Base-by-base conservation (phyloP, 2,113 vertebrate species). In the Steatornis caripensis region DNA sequence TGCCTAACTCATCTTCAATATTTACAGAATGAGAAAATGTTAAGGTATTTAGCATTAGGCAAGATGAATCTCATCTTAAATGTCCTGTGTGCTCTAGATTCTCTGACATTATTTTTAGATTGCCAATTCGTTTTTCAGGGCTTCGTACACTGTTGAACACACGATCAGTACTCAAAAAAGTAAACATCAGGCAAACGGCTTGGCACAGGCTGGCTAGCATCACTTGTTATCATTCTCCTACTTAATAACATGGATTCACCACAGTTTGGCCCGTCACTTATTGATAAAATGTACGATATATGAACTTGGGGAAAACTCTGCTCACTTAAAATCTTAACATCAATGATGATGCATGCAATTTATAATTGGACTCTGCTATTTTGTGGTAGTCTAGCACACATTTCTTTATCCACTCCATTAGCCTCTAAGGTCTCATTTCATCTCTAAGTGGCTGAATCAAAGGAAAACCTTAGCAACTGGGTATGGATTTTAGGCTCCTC, bases 281-380 rank as follows among this genome's bases (percentile, higher is more conserved):
- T 6, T 60, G 8, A 27, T 51, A 71, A 86, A 86, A 66, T 8
- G 23, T 32, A 46, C n/a, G 37, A 19, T 17, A 62, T 5, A 22
- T 30, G 29, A 91, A 71, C 22, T 27, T 3, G 1, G 21, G 23
- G 26, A 74, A 91, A 80, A 53, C 5, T 60, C 58, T 69, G 22
- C 23, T 84, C 11, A 48, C 24, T 68, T 58, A 51, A 64, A 57
- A 89, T 34, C 30, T 37, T 7, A 68, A 69, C 55, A 57, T 9
- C 4, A 4, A 0, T 39, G 29, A 37, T 5, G 0, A 46, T 27
- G 5, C 26, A 41, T 57, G 22, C 4, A 46, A 62, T 36, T 54
- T 71, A 26, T 78, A 57, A 39, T 4, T 51, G 16, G 34, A 81
- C 10, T 41, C 29, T 29, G 30, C 20, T 58, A 9, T 37, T 78